Evolutionary conservation across 1,140 invertebrate species (phyloP).

Genomic region (Araneus ventricosus): DNA sequence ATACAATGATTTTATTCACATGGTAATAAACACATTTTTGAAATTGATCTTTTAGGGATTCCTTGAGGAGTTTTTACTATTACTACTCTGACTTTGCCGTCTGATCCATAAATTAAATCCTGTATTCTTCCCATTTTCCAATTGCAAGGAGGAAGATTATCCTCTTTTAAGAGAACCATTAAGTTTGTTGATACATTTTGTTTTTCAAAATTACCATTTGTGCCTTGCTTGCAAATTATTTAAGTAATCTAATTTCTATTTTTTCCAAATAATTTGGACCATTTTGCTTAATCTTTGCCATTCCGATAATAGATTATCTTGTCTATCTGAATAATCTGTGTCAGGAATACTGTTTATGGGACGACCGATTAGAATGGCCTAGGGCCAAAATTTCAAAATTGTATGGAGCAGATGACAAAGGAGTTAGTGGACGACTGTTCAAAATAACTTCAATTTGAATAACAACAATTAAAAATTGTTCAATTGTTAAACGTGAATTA

Average conservation of each 20-base stretch:
- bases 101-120: background rate
- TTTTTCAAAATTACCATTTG: background rate
- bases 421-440: conserved; percentile 38
- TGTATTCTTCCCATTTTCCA: background rate
- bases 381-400: background rate
- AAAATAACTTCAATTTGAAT: conserved; percentile 54
- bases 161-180: background rate
- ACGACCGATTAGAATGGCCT: conserved; percentile 53
- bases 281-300: background rate
- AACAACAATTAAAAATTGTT: conserved; percentile 4
- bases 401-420: conserved; percentile 27
- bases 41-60: background rate
- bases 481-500: background rate
- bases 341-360: background rate
- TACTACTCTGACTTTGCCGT: background rate
- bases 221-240: background rate
- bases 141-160: background rate
- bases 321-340: background rate
- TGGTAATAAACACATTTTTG: background rate
- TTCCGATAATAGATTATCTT: background rate
- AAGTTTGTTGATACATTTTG: background rate
- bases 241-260: conserved; percentile 23
- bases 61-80: background rate
- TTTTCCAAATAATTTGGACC: conserved; percentile 8
- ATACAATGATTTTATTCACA: background rate